These are phyloP conservation scores for Calliopsis andreniformis DNA, from an alignment of 1,140 invertebrate species.

Conservation along the genomic window DNA sequence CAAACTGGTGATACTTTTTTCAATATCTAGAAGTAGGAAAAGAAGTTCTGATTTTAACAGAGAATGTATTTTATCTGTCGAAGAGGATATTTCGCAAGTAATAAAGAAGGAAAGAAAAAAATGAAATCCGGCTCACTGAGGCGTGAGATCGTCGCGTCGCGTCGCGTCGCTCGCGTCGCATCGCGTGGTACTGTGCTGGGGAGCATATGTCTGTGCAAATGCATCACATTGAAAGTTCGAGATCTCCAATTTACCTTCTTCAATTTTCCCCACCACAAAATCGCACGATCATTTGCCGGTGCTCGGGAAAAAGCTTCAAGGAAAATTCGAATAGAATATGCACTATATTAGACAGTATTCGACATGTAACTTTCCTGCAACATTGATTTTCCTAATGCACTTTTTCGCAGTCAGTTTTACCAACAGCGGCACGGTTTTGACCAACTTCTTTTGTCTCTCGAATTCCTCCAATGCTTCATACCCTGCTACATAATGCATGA, in stretches of 20 bases:
- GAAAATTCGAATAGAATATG: background rate
- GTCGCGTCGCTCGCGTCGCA: too few species aligned
- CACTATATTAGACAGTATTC: background rate
- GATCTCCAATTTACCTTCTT: background rate
- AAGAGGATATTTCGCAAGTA: too few species aligned
- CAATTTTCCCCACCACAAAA: background rate
- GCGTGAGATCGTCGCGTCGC: constrained; percentile 39
- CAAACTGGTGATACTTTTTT: too few species aligned
- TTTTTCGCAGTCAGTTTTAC: background rate
- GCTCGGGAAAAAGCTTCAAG: background rate
- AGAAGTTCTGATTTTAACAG: too few species aligned
- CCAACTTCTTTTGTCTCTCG: background rate
- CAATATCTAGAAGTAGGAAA: too few species aligned
- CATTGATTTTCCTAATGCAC: background rate
- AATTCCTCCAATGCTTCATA: too few species aligned
- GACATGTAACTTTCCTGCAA: background rate
- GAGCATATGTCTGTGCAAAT: constrained; percentile 41
- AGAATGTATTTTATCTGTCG: too few species aligned
- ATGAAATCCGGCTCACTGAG: constrained; percentile 36
- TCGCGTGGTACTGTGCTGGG: too few species aligned
- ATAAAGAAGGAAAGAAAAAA: too few species aligned
- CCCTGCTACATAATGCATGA: too few species aligned
- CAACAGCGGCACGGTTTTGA: background rate
- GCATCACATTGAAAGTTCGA: background rate
- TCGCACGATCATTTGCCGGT: background rate